These are phyloP conservation scores for Pseudococcus viburni DNA, from an alignment of 2,888 invertebrate species.

Conservation along the genomic window DNA sequence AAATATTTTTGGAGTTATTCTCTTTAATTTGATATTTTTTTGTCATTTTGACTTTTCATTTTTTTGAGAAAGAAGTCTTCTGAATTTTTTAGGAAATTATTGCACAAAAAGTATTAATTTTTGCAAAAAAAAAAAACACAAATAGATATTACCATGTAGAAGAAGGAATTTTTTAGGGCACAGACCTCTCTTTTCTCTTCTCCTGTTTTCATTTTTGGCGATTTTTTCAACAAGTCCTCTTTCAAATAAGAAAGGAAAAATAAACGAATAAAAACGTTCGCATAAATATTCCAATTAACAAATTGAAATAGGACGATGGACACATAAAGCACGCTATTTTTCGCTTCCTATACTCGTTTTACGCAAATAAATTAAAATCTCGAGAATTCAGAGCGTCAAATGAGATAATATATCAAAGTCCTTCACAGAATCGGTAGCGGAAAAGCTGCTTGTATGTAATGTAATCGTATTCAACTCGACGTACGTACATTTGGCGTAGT, in stretches of 20 bases:
- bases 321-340: not conserved
- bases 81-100: too few relatives aligned
- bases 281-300: not conserved
- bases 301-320: not conserved
- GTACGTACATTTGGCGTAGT: not conserved
- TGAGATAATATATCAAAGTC: constrained; percentile 14
- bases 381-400: not conserved
- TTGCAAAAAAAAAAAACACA: too few relatives aligned
- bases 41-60: too few relatives aligned
- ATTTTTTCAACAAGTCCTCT: too few relatives aligned
- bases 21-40: too few relatives aligned
- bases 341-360: not conserved
- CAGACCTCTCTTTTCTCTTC: too few relatives aligned
- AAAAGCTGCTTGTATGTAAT: not conserved
- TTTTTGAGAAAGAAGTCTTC: too few relatives aligned
- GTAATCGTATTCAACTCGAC: not conserved
- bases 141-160: too few relatives aligned
- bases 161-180: too few relatives aligned
- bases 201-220: too few relatives aligned
- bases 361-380: not conserved
- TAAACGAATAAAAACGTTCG: not conserved
- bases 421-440: constrained; percentile 1
- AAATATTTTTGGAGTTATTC: too few relatives aligned
- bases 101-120: too few relatives aligned
- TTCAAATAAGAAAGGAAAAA: not conserved